Conservation (phyloP, 2,113 vertebrate genomes). For the Oryctolagus cuniculus region DNA sequence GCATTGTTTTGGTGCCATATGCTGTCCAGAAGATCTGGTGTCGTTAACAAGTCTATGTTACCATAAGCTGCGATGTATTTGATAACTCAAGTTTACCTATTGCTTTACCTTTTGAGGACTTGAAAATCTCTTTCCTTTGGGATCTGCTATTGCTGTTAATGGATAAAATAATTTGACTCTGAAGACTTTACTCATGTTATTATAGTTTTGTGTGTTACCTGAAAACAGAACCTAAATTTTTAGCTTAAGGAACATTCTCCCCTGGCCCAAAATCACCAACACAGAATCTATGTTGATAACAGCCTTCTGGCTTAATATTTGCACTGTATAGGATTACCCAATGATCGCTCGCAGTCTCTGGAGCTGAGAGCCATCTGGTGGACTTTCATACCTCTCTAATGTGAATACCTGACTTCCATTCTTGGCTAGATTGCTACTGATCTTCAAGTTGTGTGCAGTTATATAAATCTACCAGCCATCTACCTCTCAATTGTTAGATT, state of each 20-base stretch:
- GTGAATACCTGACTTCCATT: neutral
- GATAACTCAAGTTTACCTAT: conserved; percentile 35
- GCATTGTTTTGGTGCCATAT: conserved; percentile 24
- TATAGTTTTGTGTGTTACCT: conserved; percentile 15
- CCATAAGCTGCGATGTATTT: neutral
- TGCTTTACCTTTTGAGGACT: neutral
- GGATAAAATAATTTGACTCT: conserved; percentile 26
- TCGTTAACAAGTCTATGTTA: conserved; percentile 28
- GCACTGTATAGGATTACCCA: neutral
- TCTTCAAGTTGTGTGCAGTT: neutral
- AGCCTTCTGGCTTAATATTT: neutral
- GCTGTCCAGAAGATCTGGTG: neutral
- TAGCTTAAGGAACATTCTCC: neutral
- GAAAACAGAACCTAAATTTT: neutral
- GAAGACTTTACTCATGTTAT: conserved; percentile 1
- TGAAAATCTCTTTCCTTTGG: neutral
- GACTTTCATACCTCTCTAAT: neutral
- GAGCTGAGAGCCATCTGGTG: neutral
- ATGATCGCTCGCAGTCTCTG: neutral
- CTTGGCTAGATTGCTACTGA: conserved; percentile 34
- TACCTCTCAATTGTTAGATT: neutral
- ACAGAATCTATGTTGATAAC: neutral
- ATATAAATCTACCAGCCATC: neutral
- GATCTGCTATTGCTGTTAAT: neutral
- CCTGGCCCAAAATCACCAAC: neutral